These are phyloP conservation scores for Melanotaenia maccullochi DNA, from an alignment of 2,797 vertebrate species.

Conservation along the genomic window DNA sequence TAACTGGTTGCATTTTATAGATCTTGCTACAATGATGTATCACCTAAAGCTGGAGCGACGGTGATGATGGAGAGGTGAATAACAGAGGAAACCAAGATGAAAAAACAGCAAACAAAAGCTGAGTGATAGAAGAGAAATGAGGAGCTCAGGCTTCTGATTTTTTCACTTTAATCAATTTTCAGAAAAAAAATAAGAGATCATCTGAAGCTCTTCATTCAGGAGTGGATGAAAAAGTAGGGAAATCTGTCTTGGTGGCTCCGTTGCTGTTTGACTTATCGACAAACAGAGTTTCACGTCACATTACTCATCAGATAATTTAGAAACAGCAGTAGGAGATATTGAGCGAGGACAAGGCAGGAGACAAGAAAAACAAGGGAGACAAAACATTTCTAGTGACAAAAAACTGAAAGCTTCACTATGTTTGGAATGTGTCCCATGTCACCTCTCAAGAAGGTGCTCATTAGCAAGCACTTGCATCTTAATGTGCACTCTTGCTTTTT, in stretches of 20 bases:
- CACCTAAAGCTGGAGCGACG: background rate
- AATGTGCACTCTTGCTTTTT: background rate
- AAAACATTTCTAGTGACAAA: background rate
- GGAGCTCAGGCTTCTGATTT: background rate
- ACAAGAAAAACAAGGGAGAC: background rate
- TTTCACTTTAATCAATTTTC: no score
- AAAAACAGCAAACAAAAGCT: background rate
- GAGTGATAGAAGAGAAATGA: background rate
- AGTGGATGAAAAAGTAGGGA: background rate
- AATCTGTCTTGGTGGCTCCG: slow-evolving; percentile 24
- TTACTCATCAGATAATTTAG: slow-evolving; percentile 39
- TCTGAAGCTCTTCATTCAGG: slow-evolving; percentile 17
- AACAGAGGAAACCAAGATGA: rapidly evolving
- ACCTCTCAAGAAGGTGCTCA: background rate
- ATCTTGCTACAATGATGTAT: background rate
- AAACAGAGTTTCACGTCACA: slow-evolving; percentile 26
- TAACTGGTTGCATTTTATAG: background rate
- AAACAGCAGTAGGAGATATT: slow-evolving; percentile 19
- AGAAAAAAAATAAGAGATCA: slow-evolving; percentile 14
- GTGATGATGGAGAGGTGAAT: background rate
- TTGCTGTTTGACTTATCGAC: slow-evolving; percentile 33
- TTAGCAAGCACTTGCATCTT: background rate
- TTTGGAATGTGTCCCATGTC: no score
- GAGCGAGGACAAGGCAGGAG: background rate
- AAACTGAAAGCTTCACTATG: background rate